A percentile compares a stretch with the other conserved stretches of the same genome.
These are phyloP conservation scores for Cyanoliseus patagonus DNA, from an alignment of 2,113 vertebrate genomes.

Conservation along the genomic window DNA sequence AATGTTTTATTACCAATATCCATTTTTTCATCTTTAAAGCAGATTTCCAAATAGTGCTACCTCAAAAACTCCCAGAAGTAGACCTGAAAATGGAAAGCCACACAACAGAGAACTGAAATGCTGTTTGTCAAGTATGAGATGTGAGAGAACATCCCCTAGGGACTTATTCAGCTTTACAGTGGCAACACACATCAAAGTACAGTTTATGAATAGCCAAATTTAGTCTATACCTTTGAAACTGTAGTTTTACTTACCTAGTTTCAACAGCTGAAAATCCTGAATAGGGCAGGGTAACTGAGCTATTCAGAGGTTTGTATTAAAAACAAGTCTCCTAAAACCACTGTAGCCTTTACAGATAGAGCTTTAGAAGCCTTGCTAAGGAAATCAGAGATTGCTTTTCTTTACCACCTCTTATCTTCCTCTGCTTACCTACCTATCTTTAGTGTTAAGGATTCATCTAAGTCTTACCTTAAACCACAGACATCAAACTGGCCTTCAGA, in stretches of 20 bases:
- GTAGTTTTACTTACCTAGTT: neutral
- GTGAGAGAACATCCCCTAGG: neutral
- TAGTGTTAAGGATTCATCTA: neutral
- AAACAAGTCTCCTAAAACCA: neutral
- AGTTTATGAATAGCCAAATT: neutral
- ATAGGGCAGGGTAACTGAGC: neutral
- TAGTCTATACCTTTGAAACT: neutral
- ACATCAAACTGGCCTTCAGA: neutral
- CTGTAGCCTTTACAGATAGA: neutral
- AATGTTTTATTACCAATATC: neutral
- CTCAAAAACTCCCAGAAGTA: neutral
- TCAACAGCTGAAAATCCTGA: neutral
- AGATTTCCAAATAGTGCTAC: neutral
- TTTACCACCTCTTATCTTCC: neutral
- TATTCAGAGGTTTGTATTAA: neutral
- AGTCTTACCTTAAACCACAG: neutral
- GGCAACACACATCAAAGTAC: neutral
- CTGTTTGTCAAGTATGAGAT: neutral
- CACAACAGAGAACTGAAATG: neutral
- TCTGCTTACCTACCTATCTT: neutral
- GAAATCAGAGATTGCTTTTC: neutral
- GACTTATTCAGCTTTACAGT: neutral
- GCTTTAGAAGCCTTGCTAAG: neutral
- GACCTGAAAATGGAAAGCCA: neutral
- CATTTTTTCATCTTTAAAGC: neutral